Percentiles rank a stretch among this genome's conserved stretches.
Conservation (phyloP, 2,888 invertebrate species). For the Microplitis manilae region DNA sequence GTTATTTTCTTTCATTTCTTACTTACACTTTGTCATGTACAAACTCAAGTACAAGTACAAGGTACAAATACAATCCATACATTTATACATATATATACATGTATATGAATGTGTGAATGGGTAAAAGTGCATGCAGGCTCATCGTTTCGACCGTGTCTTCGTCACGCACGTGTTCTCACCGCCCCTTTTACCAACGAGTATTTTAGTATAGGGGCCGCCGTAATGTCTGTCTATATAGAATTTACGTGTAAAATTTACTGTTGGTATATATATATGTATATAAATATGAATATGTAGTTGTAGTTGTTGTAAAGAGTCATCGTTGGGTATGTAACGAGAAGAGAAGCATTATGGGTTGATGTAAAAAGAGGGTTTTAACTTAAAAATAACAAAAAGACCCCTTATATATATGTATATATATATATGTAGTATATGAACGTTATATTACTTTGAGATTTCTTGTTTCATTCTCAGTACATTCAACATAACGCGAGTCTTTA, state of each 20-base stretch:
- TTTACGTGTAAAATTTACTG: background rate
- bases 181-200: slow-evolving; percentile 1
- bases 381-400: slow-evolving; percentile 45
- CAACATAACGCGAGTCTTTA: background rate
- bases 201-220: slow-evolving; percentile 37
- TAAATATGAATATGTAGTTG: background rate
- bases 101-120: background rate
- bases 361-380: slow-evolving; percentile 22
- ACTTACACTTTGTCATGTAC: slow-evolving; percentile 11
- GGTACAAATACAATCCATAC: background rate
- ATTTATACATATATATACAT: slow-evolving; percentile 20
- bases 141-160: slow-evolving; percentile 37
- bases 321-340: background rate
- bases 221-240: slow-evolving; percentile 8
- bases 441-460: background rate
- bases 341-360: background rate
- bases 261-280: slow-evolving; percentile 24
- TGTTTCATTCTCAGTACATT: background rate
- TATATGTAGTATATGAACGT: background rate
- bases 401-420: background rate
- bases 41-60: background rate
- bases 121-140: slow-evolving; percentile 10
- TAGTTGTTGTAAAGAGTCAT: background rate
- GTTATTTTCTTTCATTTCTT: background rate
- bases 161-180: slow-evolving; percentile 45